Conservation (phyloP, 2,888 invertebrate species). For the Cremastinae sp. region DNA sequence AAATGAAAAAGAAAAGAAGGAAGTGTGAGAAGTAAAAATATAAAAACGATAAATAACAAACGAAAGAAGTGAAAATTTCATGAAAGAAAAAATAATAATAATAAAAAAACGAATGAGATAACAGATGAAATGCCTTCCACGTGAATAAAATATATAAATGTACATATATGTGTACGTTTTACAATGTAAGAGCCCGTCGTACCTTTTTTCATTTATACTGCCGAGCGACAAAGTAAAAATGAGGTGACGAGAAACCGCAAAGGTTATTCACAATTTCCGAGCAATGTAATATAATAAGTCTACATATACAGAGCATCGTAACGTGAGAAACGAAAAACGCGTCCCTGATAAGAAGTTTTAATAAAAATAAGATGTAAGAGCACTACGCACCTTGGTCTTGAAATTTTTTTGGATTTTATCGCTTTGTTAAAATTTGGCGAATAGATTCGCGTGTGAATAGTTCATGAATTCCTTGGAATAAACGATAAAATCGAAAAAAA, state of each 20-base stretch:
- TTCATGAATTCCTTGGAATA: too few species aligned
- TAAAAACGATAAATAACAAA: too few species aligned
- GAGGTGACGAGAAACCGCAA: neutral
- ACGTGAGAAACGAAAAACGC: conserved; percentile 39
- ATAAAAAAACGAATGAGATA: neutral
- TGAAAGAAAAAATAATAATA: conserved; percentile 4
- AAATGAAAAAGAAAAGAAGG: too few species aligned
- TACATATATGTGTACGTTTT: conserved; percentile 3
- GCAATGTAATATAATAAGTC: neutral
- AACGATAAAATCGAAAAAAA: neutral
- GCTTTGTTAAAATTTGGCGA: conserved; percentile 33
- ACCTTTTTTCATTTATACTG: conserved; percentile 41
- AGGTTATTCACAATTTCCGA: conserved; percentile 10
- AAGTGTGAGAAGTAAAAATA: too few species aligned
- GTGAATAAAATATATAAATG: neutral
- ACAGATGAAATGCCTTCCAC: too few species aligned
- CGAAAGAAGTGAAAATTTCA: conserved; percentile 6
- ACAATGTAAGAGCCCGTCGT: conserved; percentile 13
- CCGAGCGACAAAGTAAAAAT: conserved; percentile 19
- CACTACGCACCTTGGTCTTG: conserved; percentile 64
- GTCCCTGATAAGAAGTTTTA: conserved; percentile 53
- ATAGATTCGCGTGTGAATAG: conserved; percentile 17
- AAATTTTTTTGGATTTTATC: conserved; percentile 33
- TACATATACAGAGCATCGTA: conserved; percentile 23
- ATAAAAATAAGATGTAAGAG: conserved; percentile 62